Percentiles rank a stretch among this genome's conserved stretches.
Conservation (phyloP, 1,140 invertebrate species). For the Mya arenaria region DNA sequence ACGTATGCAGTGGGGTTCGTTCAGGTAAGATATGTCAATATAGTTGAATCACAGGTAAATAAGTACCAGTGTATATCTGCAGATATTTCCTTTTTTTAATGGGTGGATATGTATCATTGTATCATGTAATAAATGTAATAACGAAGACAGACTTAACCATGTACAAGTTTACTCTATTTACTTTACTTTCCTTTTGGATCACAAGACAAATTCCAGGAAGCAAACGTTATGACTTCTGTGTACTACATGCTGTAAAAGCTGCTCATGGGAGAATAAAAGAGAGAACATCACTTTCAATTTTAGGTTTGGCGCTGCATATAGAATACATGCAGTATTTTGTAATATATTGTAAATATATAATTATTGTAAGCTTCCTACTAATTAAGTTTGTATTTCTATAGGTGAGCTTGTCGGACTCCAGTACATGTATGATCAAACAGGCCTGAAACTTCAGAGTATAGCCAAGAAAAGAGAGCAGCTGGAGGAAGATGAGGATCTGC, state of each 20-base stretch:
- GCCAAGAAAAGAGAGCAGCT: slow-evolving; percentile 3
- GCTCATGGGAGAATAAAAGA: too few species aligned
- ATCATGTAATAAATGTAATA: background rate
- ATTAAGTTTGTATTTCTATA: too few species aligned
- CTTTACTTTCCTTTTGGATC: too few species aligned
- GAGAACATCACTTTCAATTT: too few species aligned
- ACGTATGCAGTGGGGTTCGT: slow-evolving; percentile 17
- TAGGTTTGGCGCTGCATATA: background rate
- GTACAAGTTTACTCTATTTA: background rate
- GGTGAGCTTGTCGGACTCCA: slow-evolving; percentile 56
- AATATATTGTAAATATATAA: background rate
- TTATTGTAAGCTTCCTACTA: too few species aligned
- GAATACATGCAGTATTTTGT: background rate
- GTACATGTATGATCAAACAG: slow-evolving; percentile 54
- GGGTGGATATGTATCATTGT: slow-evolving; percentile 1
- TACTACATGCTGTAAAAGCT: too few species aligned
- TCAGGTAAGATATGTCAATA: slow-evolving; percentile 25
- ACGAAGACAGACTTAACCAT: background rate
- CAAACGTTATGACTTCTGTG: too few species aligned
- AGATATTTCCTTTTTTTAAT: background rate
- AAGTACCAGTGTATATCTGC: background rate
- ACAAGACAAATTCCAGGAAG: too few species aligned
- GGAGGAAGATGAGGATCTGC: slow-evolving; percentile 23
- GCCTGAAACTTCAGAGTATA: background rate
- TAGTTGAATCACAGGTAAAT: background rate